Evolutionary conservation across 1,140 invertebrate genomes (phyloP).

Genomic region (Prorops nasuta): DNA sequence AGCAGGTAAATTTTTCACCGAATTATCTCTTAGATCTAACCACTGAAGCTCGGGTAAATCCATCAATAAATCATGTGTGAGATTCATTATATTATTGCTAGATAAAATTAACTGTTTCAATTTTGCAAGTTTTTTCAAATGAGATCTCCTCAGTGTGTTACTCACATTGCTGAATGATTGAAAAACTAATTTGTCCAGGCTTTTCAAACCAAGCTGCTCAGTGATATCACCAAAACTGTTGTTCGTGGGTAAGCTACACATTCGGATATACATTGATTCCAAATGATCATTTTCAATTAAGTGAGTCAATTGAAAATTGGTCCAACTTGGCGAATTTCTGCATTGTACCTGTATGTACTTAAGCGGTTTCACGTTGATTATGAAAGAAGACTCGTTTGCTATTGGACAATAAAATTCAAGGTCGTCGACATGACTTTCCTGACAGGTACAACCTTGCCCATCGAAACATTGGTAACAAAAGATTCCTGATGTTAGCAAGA

Average conservation of each 20-base stretch:
- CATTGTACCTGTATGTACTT: slow-evolving; percentile 19
- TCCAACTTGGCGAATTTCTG: slow-evolving; percentile 20
- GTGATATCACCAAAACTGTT: slow-evolving; percentile 31
- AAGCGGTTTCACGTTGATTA: slow-evolving; percentile 14
- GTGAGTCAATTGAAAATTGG: slow-evolving; percentile 18
- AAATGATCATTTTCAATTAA: slow-evolving; percentile 3
- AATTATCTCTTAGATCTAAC: slow-evolving; percentile 63
- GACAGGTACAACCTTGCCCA: slow-evolving; percentile 6
- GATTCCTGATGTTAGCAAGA: background rate
- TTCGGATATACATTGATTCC: slow-evolving; percentile 17
- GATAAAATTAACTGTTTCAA: slow-evolving; percentile 53
- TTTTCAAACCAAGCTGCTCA: slow-evolving; percentile 43
- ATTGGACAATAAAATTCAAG: slow-evolving; percentile 20
- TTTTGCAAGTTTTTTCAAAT: slow-evolving; percentile 57
- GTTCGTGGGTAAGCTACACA: slow-evolving; percentile 36
- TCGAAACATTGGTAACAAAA: background rate
- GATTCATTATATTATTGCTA: slow-evolving; percentile 53
- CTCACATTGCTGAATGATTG: slow-evolving; percentile 54
- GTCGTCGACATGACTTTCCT: background rate
- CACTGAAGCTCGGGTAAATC: slow-evolving; percentile 60
- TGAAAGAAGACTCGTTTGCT: slow-evolving; percentile 10
- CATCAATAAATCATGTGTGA: slow-evolving; percentile 61
- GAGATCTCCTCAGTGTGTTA: slow-evolving; percentile 51
- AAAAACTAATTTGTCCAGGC: slow-evolving; percentile 51
- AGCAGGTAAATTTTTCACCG: slow-evolving; percentile 41